These are phyloP conservation scores for Dipodomys stephensi DNA, from an alignment of 2,113 vertebrate species.

Conservation along the genomic window DNA sequence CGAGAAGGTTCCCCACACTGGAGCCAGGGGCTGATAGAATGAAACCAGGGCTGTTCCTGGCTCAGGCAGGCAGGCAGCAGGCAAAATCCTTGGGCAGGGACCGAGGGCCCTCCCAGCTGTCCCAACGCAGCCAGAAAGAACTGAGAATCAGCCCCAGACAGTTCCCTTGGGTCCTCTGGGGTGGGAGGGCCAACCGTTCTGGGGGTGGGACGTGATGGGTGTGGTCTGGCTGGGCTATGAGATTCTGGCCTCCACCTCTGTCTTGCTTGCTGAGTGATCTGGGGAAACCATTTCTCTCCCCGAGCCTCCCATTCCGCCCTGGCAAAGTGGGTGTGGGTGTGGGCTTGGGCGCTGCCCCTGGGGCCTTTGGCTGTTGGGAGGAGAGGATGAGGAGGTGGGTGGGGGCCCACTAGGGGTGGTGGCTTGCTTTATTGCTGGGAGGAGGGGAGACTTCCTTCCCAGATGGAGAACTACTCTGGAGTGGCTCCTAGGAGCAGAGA, in stretches of 20 bases:
- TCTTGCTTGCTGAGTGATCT: no score
- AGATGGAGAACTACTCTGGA: neutral
- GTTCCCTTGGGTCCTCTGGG: neutral
- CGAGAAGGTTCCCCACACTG: rapidly evolving
- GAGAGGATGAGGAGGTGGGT: no score
- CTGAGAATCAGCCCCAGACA: neutral
- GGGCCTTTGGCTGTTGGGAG: no score
- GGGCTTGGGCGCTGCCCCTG: no score
- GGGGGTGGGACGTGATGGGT: neutral
- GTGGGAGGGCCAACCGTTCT: neutral
- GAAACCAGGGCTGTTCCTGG: neutral
- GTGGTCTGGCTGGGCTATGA: no score
- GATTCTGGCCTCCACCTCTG: neutral
- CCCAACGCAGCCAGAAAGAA: neutral
- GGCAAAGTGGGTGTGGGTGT: neutral
- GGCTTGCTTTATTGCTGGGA: neutral
- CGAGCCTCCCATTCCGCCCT: neutral
- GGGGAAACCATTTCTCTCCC: neutral
- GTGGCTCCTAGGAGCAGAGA: neutral
- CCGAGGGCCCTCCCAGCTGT: neutral
- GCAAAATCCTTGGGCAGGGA: neutral
- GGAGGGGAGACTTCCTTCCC: neutral
- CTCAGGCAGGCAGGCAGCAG: no score
- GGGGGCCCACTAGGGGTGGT: no score
- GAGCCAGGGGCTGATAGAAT: neutral